Conservation (phyloP, 2,888 invertebrate species). For the Apotomis turbidana region DNA sequence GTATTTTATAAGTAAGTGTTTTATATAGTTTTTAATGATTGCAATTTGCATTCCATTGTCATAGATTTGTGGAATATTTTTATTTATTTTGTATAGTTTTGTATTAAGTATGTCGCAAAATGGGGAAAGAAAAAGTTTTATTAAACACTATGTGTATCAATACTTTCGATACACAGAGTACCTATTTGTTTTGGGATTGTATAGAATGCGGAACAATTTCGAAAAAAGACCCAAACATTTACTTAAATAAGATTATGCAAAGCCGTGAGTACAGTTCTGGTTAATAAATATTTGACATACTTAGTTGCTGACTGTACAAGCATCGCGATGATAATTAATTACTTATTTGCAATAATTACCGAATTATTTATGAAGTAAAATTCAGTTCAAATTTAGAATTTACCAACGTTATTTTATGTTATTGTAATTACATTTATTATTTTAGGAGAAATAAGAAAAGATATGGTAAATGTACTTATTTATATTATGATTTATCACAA, state of each 20-base stretch:
- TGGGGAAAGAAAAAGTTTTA: not conserved
- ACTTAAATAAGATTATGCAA: too few species aligned
- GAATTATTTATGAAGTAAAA: not conserved
- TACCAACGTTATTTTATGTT: not conserved
- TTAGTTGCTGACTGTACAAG: not conserved
- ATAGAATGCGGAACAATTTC: too few species aligned
- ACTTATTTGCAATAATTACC: not conserved
- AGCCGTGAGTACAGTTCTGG: too few species aligned
- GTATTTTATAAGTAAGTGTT: conserved; percentile 35
- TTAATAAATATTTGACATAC: too few species aligned
- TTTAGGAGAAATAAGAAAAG: conserved; percentile 19
- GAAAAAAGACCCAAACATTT: too few species aligned
- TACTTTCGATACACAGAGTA: too few species aligned
- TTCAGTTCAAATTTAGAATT: not conserved
- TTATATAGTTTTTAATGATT: conserved; percentile 42
- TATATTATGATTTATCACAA: conserved; percentile 44
- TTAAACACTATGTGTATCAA: not conserved
- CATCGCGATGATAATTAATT: too few species aligned
- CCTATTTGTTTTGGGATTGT: too few species aligned
- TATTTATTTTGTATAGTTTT: conserved; percentile 41
- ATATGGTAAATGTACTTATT: conserved; percentile 55
- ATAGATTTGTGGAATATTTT: conserved; percentile 34
- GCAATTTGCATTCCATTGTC: conserved; percentile 47
- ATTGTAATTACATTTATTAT: not conserved
- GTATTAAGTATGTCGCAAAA: conserved; percentile 41